Conservation (phyloP, 2,113 vertebrate species). For the Actenoides lindsayi region DNA sequence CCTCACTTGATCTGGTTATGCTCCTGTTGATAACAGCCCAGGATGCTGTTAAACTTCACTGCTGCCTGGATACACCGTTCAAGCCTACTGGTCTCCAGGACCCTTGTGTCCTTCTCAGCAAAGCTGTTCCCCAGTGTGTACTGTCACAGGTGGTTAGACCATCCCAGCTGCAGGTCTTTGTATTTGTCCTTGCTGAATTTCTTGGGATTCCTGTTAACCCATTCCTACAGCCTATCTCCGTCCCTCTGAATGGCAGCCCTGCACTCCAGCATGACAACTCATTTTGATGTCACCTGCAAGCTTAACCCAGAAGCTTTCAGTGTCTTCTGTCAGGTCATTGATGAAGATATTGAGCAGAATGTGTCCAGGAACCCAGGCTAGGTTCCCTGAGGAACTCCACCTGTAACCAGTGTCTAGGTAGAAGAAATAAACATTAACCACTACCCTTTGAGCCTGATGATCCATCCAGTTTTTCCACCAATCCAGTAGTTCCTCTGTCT, state of each 20-base stretch:
- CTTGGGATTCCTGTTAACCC: not conserved
- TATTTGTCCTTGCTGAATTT: not conserved
- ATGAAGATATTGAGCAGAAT: not conserved
- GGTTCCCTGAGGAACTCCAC: not conserved
- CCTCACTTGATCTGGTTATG: not conserved
- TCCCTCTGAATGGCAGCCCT: not conserved
- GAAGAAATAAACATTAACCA: not conserved
- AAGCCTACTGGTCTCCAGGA: not conserved
- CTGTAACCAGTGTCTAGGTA: not conserved
- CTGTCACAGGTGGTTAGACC: not conserved
- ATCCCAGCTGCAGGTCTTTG: not conserved
- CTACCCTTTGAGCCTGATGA: not conserved
- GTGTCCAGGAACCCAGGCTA: not conserved
- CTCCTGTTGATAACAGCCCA: not conserved
- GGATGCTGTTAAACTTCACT: not conserved
- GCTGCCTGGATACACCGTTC: not conserved
- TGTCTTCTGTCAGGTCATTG: not conserved
- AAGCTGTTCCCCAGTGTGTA: not conserved
- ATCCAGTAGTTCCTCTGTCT: not conserved
- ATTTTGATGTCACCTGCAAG: not conserved
- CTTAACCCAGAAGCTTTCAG: not conserved
- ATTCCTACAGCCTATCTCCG: not conserved
- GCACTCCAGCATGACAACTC: not conserved
- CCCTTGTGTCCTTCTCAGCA: not conserved
- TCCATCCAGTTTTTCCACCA: not conserved